A percentile compares a stretch with the other conserved stretches of the same genome.
phyloP scores from a whole-genome alignment of 2,888 invertebrate genomes.

The Pollenia angustigena region DNA sequence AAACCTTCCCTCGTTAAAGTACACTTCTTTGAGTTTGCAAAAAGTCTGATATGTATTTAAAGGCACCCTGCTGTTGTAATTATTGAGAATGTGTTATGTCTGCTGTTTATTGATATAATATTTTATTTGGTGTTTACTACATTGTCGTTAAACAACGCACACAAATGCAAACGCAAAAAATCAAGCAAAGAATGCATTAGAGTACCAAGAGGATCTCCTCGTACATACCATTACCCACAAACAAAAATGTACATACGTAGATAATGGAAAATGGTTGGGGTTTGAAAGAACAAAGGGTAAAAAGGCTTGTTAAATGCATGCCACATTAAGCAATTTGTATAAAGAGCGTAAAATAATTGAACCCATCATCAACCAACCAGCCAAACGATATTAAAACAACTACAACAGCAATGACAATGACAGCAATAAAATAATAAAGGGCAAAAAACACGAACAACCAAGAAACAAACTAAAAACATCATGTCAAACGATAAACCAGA shows the following conservation, averaged over 20 bases:
- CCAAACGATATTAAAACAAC: neutral
- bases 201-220: neutral
- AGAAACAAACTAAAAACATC: conserved; percentile 47
- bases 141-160: conserved; percentile 40
- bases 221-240: neutral
- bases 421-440: conserved; percentile 22
- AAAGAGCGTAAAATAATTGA: conserved; percentile 81
- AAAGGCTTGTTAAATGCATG: conserved; percentile 76
- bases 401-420: conserved; percentile 37
- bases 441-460: conserved; percentile 9
- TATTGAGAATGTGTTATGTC: conserved; percentile 41
- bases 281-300: neutral
- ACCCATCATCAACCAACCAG: conserved; percentile 79
- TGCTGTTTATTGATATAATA: conserved; percentile 63
- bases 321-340: conserved; percentile 83
- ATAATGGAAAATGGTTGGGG: neutral
- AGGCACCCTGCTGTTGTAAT: neutral
- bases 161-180: conserved; percentile 4
- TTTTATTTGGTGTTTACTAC: conserved; percentile 60
- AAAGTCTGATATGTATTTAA: no score
- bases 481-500: conserved; percentile 58
- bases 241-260: neutral
- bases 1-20: no score
- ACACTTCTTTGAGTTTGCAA: no score
- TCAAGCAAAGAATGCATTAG: conserved; percentile 19